These are phyloP conservation scores for Octodon degus DNA, from an alignment of 2,113 vertebrate genomes.

Conservation along the genomic window DNA sequence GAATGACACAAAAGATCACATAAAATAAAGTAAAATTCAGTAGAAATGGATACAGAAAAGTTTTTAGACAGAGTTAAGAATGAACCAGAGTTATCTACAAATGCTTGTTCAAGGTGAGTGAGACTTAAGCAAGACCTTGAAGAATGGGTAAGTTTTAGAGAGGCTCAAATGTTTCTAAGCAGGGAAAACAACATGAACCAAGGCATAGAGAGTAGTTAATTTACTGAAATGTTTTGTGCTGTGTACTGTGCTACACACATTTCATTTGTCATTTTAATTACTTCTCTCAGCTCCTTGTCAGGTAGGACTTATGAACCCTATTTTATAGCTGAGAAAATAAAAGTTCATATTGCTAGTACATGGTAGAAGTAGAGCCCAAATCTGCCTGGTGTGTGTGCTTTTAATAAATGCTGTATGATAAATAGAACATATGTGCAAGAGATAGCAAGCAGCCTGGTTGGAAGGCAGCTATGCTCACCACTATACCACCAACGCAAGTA, in stretches of 20 bases:
- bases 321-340: constrained; percentile 48
- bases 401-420: constrained; percentile 2
- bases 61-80: constrained; percentile 52
- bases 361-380: not conserved
- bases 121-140: constrained; percentile 26
- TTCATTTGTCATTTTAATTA: constrained; percentile 57
- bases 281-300: constrained; percentile 27
- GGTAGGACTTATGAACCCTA: not conserved
- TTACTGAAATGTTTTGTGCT: constrained; percentile 27
- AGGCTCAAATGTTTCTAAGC: constrained; percentile 12
- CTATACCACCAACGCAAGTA: not conserved
- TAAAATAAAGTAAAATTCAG: constrained; percentile 54
- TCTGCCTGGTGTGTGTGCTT: not conserved
- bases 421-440: not conserved
- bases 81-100: constrained; percentile 26
- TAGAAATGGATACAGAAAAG: not conserved
- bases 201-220: constrained; percentile 39
- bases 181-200: constrained; percentile 8
- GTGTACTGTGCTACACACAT: constrained; percentile 19
- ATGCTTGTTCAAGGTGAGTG: not conserved
- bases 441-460: not conserved
- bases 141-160: not conserved
- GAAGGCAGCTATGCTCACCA: not conserved
- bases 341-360: constrained; percentile 43
- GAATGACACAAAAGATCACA: constrained; percentile 37